Conservation (phyloP, 2,888 invertebrate species). For the Bellardia pandia region DNA sequence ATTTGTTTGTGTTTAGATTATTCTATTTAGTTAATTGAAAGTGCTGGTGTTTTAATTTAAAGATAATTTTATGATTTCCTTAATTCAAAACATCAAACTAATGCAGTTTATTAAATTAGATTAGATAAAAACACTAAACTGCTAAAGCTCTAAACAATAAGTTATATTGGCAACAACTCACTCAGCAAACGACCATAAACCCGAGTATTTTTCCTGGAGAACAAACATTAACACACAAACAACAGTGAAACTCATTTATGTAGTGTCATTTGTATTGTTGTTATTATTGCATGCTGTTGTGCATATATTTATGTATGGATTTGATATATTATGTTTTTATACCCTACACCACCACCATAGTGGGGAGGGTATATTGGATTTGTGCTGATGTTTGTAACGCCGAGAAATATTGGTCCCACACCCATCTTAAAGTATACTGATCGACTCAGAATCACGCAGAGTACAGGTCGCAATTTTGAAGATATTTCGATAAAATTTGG, state of each 20-base stretch:
- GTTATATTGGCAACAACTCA: too few species aligned
- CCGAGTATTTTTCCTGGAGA: too few species aligned
- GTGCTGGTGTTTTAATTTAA: not conserved
- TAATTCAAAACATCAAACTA: not conserved
- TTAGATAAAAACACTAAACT: not conserved
- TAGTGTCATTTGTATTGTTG: not conserved
- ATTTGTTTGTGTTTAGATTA: not conserved
- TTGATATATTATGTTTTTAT: too few species aligned
- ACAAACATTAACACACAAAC: not conserved
- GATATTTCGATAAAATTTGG: too few species aligned
- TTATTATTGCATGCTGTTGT: not conserved
- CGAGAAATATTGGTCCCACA: too few species aligned
- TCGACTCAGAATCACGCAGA: too few species aligned
- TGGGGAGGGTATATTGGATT: too few species aligned
- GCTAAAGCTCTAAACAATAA: not conserved
- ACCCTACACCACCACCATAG: too few species aligned
- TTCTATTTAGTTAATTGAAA: not conserved
- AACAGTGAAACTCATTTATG: not conserved
- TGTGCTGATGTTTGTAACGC: too few species aligned
- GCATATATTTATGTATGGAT: not conserved
- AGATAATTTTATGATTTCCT: constrained; percentile 5
- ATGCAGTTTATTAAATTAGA: not conserved
- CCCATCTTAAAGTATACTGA: too few species aligned
- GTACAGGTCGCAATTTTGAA: too few species aligned
- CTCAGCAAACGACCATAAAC: too few species aligned